A percentile compares a stretch with the other conserved stretches of the same genome.
Evolutionary conservation across 1,140 invertebrate species (phyloP).

Genomic region (Helicoverpa armigera): DNA sequence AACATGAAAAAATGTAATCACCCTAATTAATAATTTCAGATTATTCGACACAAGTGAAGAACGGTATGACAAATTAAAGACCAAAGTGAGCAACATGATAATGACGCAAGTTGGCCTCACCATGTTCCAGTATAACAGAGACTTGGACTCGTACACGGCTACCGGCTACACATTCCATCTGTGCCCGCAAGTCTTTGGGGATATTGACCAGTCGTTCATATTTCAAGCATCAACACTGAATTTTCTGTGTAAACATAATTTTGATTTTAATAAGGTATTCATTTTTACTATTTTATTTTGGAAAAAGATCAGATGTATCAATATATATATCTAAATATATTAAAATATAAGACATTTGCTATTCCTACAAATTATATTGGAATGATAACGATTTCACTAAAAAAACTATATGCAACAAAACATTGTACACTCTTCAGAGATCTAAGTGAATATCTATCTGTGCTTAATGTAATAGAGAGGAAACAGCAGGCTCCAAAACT

Average conservation of each 20-base stretch:
- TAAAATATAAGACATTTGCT: too few species aligned
- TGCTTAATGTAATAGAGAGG: too few species aligned
- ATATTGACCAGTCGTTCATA: slow-evolving; percentile 87
- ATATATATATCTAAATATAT: too few species aligned
- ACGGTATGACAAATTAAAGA: slow-evolving; percentile 88
- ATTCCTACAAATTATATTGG: too few species aligned
- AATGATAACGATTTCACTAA: too few species aligned
- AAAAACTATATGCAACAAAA: too few species aligned
- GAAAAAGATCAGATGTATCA: too few species aligned
- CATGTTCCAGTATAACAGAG: slow-evolving; percentile 87
- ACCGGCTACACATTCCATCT: slow-evolving; percentile 90
- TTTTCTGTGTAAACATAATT: slow-evolving; percentile 89
- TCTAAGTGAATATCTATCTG: too few species aligned
- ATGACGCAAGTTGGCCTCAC: slow-evolving; percentile 89
- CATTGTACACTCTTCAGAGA: too few species aligned
- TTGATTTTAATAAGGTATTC: slow-evolving; percentile 92
- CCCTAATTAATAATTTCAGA: slow-evolving; percentile 83
- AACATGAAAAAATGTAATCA: not conserved
- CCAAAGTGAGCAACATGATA: slow-evolving; percentile 87
- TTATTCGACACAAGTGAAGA: slow-evolving; percentile 90
- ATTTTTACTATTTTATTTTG: too few species aligned
- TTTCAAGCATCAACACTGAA: slow-evolving; percentile 89
- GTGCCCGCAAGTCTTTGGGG: slow-evolving; percentile 88
- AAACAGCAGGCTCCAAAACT: too few species aligned
- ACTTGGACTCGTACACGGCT: slow-evolving; percentile 87